A percentile compares a stretch with the other conserved stretches of the same genome.
These are phyloP conservation scores for Dione vanillae DNA, from an alignment of 2,888 invertebrate species.

Conservation along the genomic window DNA sequence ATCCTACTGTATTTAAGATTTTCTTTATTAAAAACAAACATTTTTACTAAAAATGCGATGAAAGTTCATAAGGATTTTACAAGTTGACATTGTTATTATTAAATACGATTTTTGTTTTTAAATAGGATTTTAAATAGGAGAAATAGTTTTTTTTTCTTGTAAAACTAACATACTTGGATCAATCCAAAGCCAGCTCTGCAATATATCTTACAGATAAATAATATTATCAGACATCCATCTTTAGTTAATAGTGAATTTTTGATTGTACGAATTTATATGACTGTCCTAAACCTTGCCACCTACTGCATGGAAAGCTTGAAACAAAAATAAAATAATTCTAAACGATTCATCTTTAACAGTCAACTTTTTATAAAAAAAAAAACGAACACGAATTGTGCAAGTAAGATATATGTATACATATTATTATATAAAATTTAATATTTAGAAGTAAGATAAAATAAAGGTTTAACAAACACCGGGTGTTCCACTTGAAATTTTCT, in stretches of 20 bases:
- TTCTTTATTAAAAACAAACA: not conserved
- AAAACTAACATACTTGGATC: not conserved
- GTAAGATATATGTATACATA: conserved; percentile 18
- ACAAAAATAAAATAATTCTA: not conserved
- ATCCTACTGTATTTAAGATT: not conserved
- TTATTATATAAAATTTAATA: conserved; percentile 14
- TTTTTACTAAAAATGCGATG: no score
- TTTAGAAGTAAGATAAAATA: conserved; percentile 21
- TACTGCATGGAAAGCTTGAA: not conserved
- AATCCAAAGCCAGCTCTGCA: not conserved
- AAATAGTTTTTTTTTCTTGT: no score
- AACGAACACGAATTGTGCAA: conserved; percentile 1
- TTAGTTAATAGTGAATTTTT: conserved; percentile 1
- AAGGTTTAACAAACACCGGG: conserved; percentile 7
- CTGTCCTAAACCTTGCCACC: conserved; percentile 1
- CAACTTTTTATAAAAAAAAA: not conserved
- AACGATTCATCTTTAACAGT: not conserved
- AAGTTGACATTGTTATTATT: not conserved
- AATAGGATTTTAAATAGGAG: no score
- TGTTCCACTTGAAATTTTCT: not conserved
- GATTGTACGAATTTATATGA: not conserved
- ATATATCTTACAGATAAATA: not conserved
- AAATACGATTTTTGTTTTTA: not conserved
- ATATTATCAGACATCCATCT: not conserved
- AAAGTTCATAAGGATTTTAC: not conserved